Conservation (phyloP, 1,140 invertebrate species). For the Aphidius gifuensis region DNA sequence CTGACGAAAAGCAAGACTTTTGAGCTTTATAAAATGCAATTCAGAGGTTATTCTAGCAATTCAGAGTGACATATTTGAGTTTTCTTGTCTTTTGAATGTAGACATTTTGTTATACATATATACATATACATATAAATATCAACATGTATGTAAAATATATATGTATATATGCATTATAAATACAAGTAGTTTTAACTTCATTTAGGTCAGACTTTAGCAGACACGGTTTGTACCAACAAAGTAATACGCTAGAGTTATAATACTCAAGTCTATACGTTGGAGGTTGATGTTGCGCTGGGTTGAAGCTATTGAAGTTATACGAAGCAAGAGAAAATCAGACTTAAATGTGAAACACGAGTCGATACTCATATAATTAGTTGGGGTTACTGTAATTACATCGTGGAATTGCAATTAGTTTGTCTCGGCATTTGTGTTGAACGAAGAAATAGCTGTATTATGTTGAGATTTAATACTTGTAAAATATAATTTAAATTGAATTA, state of each 20-base stretch:
- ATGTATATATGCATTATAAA: not conserved
- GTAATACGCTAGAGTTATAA: not conserved
- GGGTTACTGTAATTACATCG: constrained; percentile 15
- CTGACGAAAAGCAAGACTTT: not conserved
- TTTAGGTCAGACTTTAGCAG: constrained; percentile 12
- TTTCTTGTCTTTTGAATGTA: not conserved
- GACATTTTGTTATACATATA: not conserved
- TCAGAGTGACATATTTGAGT: constrained; percentile 16
- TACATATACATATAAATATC: too few relatives aligned
- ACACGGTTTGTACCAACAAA: constrained; percentile 4
- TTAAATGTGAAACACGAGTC: constrained; percentile 18
- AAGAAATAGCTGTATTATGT: not conserved
- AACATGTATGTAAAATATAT: not conserved
- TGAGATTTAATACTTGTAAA: too few relatives aligned
- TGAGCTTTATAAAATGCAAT: constrained; percentile 10
- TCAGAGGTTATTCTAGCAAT: constrained; percentile 12
- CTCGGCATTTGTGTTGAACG: not conserved
- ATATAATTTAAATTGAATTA: too few relatives aligned
- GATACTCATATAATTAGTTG: constrained; percentile 20
- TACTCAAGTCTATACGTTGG: too few relatives aligned
- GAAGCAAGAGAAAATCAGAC: constrained; percentile 9
- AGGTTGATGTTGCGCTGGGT: not conserved
- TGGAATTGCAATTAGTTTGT: constrained; percentile 8
- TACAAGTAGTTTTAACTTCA: constrained; percentile 11
- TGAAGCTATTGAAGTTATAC: constrained; percentile 3